Percentiles rank a stretch among this genome's conserved stretches.
Evolutionary conservation across 2,113 vertebrate species (phyloP).

Genomic region (Pseudorasbora parva): DNA sequence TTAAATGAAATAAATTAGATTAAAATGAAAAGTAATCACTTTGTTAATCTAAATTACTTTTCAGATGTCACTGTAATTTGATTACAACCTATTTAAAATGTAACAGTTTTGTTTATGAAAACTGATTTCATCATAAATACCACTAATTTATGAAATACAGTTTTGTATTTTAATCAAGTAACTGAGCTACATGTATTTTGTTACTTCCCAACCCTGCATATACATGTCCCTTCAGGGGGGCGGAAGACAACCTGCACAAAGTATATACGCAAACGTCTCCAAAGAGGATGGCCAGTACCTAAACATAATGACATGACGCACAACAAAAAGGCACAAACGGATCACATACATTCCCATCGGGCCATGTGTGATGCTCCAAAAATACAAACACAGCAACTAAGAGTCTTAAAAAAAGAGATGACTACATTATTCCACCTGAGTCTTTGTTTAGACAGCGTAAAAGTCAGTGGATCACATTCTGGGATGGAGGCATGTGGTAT

Average conservation of each 20-base stretch:
- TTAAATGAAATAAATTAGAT: no score
- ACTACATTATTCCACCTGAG: conserved; percentile 28
- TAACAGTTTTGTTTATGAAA: no score
- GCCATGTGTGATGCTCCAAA: conserved; percentile 22
- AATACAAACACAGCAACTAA: not conserved
- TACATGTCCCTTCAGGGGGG: no score
- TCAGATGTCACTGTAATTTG: no score
- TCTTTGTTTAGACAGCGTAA: conserved; percentile 18
- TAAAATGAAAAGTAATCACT: no score
- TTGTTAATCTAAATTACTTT: no score
- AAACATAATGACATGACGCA: not conserved
- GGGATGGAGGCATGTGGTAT: not conserved
- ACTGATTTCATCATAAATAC: no score
- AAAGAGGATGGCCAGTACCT: not conserved
- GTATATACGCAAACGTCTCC: not conserved
- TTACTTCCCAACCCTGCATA: no score
- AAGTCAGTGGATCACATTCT: conserved; percentile 15
- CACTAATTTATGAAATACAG: no score
- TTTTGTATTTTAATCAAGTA: no score
- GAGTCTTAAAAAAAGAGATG: conserved; percentile 21
- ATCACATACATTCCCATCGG: not conserved
- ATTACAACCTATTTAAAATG: no score
- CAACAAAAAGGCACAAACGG: not conserved
- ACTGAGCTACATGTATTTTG: no score
- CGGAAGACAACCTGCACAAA: not conserved